Evolutionary conservation across 2,113 vertebrate genomes (phyloP), one percentile per base, ranked within the genome.

Genomic region (Danio rerio): DNA sequence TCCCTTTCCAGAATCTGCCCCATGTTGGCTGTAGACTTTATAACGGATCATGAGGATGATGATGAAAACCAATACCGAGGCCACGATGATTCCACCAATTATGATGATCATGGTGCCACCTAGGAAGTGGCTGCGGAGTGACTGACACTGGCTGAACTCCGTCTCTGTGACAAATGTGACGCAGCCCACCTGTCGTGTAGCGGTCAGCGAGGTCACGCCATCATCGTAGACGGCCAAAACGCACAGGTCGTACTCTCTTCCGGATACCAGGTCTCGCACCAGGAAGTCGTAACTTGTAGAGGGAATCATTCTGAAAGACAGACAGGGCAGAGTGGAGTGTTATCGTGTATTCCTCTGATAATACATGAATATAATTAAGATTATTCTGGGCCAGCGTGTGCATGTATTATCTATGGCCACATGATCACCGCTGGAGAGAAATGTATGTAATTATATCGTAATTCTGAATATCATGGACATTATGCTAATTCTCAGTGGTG

Each of bases 101-200:
- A 97, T 96, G 88, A 99, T 98, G 91, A 99, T 98, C 95, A 99
- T 97, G 5, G 97, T 99, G 0, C 97, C 97, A 0, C 97, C 97
- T 6, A 97, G 91, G 78, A 99, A 96, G 80, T 98, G 97, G 0
- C 96, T 95, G 7, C 94, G 97, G 0, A 97, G 91, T 0, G 94
- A 94, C 0, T 95, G 93, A 82, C 96, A 98, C 2, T 95, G 96
- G 80, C 90, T 94, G 89, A 92, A 93, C 0, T 95, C 94, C 0
- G 95, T 93, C 52, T 94, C 94, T 0, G 96, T 99, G 13, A 94
- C 93, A 86, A 98, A 99, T 9, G 88, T 75, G 81, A 94, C 82
- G 0, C 97, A 99, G 47, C 97, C 97, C 42, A 98, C 85, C 0
- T 92, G 94, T 0, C 94, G 89, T 0, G 97, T 98, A 9, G 97